A percentile compares a stretch with the other conserved stretches of the same genome.
Conservation (phyloP, 2,797 vertebrate genomes). For the Callimico goeldii region DNA sequence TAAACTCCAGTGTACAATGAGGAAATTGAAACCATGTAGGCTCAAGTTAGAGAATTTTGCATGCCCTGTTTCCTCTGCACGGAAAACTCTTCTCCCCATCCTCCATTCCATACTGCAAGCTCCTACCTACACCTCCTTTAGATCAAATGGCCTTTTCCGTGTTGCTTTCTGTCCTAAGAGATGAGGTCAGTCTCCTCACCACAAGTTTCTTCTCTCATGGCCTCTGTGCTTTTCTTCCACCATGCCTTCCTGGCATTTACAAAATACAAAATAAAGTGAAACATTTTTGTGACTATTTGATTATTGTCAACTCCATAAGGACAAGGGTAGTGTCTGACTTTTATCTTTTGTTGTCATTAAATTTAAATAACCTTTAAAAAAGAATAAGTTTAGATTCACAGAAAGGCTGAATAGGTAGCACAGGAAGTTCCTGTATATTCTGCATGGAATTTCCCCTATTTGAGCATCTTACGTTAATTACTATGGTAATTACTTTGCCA, state of each 20-base stretch:
- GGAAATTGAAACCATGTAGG: background rate
- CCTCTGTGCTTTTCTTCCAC: too few species aligned
- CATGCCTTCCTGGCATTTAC: background rate
- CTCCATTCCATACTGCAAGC: background rate
- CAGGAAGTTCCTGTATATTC: background rate
- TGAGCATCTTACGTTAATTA: background rate
- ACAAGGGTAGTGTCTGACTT: background rate
- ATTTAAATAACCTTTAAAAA: background rate
- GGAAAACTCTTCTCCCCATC: too few species aligned
- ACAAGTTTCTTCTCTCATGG: too few species aligned
- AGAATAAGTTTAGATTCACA: background rate
- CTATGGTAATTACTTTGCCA: background rate
- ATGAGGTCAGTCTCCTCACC: background rate
- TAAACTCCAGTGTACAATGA: background rate
- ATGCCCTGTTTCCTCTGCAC: background rate
- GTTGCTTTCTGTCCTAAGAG: background rate
- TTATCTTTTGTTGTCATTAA: background rate
- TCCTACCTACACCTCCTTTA: background rate
- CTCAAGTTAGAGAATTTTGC: background rate
- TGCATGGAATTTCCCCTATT: background rate
- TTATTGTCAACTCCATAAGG: background rate
- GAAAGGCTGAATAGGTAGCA: background rate
- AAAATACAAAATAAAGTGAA: background rate
- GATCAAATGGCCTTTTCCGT: background rate
- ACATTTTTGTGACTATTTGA: background rate